These are phyloP conservation scores for Zosterops pallidus DNA, from an alignment of 2,113 vertebrate species.

Conservation along the genomic window DNA sequence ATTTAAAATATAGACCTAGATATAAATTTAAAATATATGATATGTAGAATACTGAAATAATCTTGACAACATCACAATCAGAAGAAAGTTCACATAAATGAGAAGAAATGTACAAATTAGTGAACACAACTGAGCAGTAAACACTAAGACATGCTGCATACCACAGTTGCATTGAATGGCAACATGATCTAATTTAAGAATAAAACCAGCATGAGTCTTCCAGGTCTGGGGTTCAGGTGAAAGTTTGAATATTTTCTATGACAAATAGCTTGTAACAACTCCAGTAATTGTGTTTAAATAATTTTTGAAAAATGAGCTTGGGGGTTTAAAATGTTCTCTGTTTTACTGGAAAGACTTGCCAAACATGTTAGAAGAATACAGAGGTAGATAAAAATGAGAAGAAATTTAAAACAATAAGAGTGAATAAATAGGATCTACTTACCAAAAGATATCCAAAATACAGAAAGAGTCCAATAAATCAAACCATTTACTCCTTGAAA, in stretches of 20 bases:
- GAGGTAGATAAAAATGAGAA: neutral
- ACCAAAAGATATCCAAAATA: neutral
- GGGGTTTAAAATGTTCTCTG: accelerated
- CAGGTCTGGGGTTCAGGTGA: neutral
- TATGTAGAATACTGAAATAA: neutral
- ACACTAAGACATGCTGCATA: neutral
- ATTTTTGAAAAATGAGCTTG: neutral
- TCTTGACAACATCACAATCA: neutral
- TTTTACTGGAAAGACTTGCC: neutral
- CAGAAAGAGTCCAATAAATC: neutral
- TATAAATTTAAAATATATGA: neutral
- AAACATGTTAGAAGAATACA: neutral
- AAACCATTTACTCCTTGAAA: neutral
- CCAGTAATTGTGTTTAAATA: neutral
- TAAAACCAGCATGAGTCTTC: neutral
- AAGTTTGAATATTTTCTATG: neutral
- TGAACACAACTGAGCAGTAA: neutral
- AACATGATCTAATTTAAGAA: neutral
- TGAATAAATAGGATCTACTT: neutral
- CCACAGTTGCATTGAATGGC: neutral
- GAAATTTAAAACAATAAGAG: neutral
- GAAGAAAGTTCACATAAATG: neutral
- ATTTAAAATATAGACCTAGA: neutral
- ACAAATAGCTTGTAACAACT: neutral
- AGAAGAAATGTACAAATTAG: neutral